phyloP scores from a whole-genome alignment of 64 coral and sea anemone genomes.

The Montipora cactus region DNA sequence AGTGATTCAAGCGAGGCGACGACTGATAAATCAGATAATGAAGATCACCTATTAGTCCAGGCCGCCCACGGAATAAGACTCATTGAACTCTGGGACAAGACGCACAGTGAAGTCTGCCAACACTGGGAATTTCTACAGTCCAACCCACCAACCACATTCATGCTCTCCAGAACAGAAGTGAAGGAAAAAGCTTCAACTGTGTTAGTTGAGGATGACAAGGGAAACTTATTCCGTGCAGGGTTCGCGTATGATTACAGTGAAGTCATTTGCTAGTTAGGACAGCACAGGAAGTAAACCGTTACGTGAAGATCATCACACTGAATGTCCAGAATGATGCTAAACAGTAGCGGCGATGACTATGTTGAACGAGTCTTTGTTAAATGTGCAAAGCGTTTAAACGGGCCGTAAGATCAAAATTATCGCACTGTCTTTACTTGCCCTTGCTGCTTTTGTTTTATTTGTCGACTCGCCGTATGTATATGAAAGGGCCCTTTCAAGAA shows the following conservation, averaged over 20 bases:
- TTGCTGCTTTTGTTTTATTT: too few species aligned
- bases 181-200: constrained; percentile 68
- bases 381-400: too few species aligned
- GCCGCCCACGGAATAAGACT: constrained; percentile 73
- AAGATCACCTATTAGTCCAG: constrained; percentile 55
- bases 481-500: too few species aligned
- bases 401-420: too few species aligned
- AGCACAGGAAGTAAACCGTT: neutral
- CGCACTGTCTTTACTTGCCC: too few species aligned
- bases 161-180: constrained; percentile 65
- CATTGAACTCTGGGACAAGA: constrained; percentile 77
- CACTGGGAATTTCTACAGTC: constrained; percentile 89
- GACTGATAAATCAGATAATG: neutral
- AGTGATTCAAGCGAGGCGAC: constrained; percentile 7
- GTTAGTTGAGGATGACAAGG: constrained; percentile 66
- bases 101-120: constrained; percentile 84
- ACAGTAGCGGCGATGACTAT: too few species aligned
- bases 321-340: too few species aligned
- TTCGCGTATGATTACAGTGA: constrained; percentile 68
- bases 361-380: too few species aligned
- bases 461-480: too few species aligned
- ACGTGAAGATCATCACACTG: too few species aligned
- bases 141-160: constrained; percentile 61
- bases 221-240: constrained; percentile 63
- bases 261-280: neutral